These are phyloP conservation scores for Indicator indicator DNA, from an alignment of 2,113 vertebrate species.

Conservation along the genomic window DNA sequence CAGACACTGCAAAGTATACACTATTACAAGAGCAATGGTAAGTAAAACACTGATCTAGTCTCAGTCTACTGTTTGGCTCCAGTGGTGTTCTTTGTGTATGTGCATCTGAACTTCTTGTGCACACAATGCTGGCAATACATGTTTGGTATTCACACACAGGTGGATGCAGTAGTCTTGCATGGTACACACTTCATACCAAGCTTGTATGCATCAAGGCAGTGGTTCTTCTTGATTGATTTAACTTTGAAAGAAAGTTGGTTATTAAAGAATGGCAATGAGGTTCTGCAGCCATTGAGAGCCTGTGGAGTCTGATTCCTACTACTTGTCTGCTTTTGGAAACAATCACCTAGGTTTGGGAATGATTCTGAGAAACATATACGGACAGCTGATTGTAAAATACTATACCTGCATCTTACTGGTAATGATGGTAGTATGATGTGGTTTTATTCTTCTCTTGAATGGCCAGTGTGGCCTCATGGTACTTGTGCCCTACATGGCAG, in stretches of 20 bases:
- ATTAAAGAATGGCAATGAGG: background rate
- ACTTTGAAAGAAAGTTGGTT: background rate
- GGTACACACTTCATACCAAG: accelerated
- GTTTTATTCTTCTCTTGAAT: background rate
- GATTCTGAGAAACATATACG: accelerated
- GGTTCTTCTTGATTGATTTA: accelerated
- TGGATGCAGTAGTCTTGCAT: background rate
- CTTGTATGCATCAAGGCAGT: too few species aligned
- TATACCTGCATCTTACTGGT: accelerated
- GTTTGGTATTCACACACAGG: accelerated
- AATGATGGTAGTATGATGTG: background rate
- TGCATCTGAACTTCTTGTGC: too few species aligned
- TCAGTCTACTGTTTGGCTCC: background rate
- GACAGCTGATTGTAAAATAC: background rate
- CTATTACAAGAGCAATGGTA: background rate
- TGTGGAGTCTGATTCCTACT: background rate
- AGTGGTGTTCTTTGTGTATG: accelerated
- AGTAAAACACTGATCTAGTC: background rate
- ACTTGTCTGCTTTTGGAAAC: background rate
- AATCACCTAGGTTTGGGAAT: background rate
- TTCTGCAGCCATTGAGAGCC: background rate
- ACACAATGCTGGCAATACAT: accelerated
- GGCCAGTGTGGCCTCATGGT: background rate
- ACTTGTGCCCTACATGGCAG: background rate
- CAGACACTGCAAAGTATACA: accelerated